Percentiles rank a stretch among this genome's conserved stretches.
These are phyloP conservation scores for Wiebesia pumilae DNA, from an alignment of 1,140 invertebrate genomes.

Conservation along the genomic window DNA sequence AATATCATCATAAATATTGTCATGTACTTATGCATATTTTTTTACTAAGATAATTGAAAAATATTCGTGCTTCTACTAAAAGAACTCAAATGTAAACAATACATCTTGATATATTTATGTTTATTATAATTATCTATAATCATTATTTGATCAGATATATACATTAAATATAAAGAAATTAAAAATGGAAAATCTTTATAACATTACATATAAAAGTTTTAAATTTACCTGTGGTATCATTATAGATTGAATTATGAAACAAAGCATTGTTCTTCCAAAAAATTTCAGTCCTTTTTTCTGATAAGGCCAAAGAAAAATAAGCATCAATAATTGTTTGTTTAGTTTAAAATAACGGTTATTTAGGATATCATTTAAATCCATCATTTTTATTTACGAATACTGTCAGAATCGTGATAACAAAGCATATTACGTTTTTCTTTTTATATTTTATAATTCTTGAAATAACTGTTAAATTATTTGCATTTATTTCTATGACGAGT, in stretches of 20 bases:
- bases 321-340: constrained; percentile 18
- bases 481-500: constrained; percentile 15
- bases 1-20: too few relatives aligned
- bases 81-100: too few relatives aligned
- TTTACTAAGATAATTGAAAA: too few relatives aligned
- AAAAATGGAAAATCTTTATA: too few relatives aligned
- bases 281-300: background rate
- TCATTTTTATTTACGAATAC: background rate
- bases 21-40: too few relatives aligned
- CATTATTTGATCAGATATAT: too few relatives aligned
- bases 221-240: constrained; percentile 37
- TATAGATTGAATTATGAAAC: constrained; percentile 7
- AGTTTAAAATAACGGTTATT: background rate
- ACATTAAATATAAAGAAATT: too few relatives aligned
- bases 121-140: too few relatives aligned
- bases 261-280: background rate
- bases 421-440: background rate
- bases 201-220: constrained; percentile 24
- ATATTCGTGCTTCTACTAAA: too few relatives aligned
- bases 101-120: too few relatives aligned
- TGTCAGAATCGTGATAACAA: background rate
- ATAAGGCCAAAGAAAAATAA: constrained; percentile 17
- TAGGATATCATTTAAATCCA: background rate
- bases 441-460: background rate
- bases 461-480: background rate